A percentile compares a stretch with the other conserved stretches of the same genome.
Conservation (phyloP, 2,113 vertebrate genomes). For the Columbina picui region DNA sequence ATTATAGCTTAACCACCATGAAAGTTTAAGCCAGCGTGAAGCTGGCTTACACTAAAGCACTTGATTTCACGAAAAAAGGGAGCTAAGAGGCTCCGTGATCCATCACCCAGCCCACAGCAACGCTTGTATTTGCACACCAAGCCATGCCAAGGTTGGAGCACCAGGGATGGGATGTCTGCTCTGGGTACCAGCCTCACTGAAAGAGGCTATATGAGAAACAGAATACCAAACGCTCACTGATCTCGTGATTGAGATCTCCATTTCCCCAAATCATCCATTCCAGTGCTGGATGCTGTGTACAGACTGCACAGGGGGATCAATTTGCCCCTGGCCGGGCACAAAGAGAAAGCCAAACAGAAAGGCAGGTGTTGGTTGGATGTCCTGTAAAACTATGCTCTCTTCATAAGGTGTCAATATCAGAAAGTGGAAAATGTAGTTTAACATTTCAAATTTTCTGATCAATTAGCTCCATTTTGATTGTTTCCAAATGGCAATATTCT, state of each 20-base stretch:
- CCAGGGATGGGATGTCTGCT: background rate
- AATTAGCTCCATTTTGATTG: background rate
- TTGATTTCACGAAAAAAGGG: background rate
- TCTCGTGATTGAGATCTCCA: background rate
- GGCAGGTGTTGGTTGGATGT: background rate
- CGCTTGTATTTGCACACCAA: fast-evolving
- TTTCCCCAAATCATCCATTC: background rate
- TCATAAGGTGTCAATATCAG: background rate
- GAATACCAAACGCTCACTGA: background rate
- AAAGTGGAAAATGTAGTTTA: background rate
- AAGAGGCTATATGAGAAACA: background rate
- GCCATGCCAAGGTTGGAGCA: background rate
- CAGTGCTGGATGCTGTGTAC: background rate
- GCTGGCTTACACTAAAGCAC: background rate
- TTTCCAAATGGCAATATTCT: background rate
- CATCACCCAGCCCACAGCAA: background rate
- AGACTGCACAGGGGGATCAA: background rate
- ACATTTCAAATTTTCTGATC: background rate
- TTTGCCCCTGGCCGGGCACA: too few species aligned
- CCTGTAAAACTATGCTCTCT: background rate
- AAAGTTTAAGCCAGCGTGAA: background rate
- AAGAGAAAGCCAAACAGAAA: background rate
- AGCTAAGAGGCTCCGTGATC: background rate
- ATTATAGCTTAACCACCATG: background rate
- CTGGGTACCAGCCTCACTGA: background rate